phyloP scores from a whole-genome alignment of 1,140 invertebrate genomes.

The Euwallacea fornicatus region DNA sequence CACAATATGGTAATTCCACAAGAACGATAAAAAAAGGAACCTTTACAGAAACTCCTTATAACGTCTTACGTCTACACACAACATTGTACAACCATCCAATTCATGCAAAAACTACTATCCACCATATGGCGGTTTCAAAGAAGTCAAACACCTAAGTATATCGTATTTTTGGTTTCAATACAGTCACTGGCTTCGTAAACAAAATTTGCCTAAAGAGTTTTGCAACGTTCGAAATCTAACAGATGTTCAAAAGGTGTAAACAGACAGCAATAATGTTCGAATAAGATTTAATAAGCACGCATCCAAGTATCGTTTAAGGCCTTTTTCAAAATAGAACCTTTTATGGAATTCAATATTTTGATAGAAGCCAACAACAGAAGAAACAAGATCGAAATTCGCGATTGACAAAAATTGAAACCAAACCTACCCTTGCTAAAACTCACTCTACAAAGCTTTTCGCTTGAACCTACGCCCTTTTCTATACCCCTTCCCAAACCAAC shows the following conservation, averaged over 20 bases:
- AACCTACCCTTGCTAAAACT: background rate
- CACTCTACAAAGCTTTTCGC: conserved; percentile 20
- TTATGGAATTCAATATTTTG: too few species aligned
- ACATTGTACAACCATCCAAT: background rate
- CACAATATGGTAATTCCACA: background rate
- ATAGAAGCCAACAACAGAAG: background rate
- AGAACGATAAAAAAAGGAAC: background rate
- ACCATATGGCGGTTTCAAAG: too few species aligned
- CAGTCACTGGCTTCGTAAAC: too few species aligned
- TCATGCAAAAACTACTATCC: background rate
- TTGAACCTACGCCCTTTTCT: conserved; percentile 48
- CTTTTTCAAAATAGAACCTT: too few species aligned
- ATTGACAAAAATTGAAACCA: background rate
- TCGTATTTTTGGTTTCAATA: too few species aligned
- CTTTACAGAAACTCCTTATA: background rate
- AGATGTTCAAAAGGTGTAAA: too few species aligned
- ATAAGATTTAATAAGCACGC: too few species aligned
- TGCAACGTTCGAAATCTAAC: too few species aligned
- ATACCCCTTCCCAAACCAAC: conserved; percentile 64
- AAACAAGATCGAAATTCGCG: background rate
- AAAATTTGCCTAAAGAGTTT: too few species aligned
- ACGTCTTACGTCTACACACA: background rate
- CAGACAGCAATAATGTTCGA: too few species aligned
- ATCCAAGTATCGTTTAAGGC: too few species aligned
- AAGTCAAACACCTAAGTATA: too few species aligned